Percentiles rank a stretch among this genome's conserved stretches.
Evolutionary conservation across 2,797 vertebrate species (phyloP).

Genomic region (Phoeniculus purpureus): DNA sequence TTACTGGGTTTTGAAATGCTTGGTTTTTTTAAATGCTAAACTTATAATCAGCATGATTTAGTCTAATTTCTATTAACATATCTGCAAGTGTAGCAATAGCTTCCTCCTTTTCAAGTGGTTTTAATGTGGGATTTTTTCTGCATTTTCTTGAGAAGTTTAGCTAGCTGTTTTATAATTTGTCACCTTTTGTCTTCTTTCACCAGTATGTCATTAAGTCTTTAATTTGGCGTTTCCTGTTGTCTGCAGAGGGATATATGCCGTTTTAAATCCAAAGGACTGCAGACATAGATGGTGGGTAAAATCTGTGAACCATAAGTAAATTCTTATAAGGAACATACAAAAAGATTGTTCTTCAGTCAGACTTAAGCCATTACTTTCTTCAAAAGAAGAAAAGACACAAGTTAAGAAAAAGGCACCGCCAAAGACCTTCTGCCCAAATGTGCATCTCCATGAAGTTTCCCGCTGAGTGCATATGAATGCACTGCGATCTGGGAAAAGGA

Average conservation of each 20-base stretch:
- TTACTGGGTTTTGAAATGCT: not conserved
- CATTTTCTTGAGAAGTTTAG: conserved; percentile 61
- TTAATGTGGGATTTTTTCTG: conserved; percentile 35
- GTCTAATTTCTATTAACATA: conserved; percentile 20
- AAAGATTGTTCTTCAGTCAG: conserved; percentile 85
- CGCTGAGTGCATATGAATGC: conserved; percentile 83
- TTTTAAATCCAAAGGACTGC: conserved; percentile 77
- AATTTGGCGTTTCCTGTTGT: conserved; percentile 82
- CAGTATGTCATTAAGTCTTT: conserved; percentile 78
- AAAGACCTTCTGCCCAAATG: conserved; percentile 83
- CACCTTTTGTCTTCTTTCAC: conserved; percentile 79
- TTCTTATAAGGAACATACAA: conserved; percentile 83
- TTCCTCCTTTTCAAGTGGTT: conserved; percentile 44
- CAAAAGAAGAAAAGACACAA: conserved; percentile 87
- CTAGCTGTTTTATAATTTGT: conserved; percentile 77
- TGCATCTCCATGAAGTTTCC: conserved; percentile 83
- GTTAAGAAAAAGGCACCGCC: conserved; percentile 83
- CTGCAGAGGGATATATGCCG: conserved; percentile 75
- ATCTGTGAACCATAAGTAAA: conserved; percentile 86
- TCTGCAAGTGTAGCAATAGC: conserved; percentile 38
- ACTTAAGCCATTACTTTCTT: conserved; percentile 87
- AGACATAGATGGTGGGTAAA: conserved; percentile 81
- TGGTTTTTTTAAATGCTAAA: not conserved
- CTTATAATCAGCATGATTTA: conserved; percentile 15
- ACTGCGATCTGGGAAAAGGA: conserved; percentile 82